A percentile compares a stretch with the other conserved stretches of the same genome.
phyloP scores from a whole-genome alignment of 2,888 invertebrate species.

The Myathropa florea region DNA sequence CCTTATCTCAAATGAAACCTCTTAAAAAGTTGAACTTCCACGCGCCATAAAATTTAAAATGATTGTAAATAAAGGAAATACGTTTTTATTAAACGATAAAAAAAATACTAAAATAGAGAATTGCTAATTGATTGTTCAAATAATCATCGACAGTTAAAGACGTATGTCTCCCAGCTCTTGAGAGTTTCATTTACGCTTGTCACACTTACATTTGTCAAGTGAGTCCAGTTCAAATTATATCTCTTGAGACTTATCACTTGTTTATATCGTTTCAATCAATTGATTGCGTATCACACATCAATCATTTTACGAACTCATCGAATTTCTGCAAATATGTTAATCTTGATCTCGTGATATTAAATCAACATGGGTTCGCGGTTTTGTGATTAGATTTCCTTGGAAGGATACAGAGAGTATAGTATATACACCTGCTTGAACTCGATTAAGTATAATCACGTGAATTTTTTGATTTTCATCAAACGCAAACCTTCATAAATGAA shows the following conservation, averaged over 20 bases:
- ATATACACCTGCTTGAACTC: not conserved
- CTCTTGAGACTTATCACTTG: constrained; percentile 1
- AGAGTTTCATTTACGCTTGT: too few species aligned
- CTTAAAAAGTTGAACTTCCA: not conserved
- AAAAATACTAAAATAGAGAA: not conserved
- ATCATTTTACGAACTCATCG: constrained; percentile 1
- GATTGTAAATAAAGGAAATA: not conserved
- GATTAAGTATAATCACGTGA: not conserved
- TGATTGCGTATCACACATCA: not conserved
- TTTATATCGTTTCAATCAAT: not conserved
- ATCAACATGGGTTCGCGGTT: not conserved
- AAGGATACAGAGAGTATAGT: not conserved
- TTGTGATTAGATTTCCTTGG: not conserved
- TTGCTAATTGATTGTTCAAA: not conserved
- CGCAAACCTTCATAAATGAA: too few species aligned
- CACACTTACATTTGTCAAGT: not conserved
- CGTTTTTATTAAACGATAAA: not conserved
- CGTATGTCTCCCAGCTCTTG: not conserved
- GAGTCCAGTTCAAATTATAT: not conserved
- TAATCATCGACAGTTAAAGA: not conserved
- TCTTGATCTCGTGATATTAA: constrained; percentile 1
- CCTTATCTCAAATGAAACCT: not conserved
- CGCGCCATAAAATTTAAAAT: not conserved
- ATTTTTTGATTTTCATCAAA: too few species aligned
- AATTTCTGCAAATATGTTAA: not conserved